These are phyloP conservation scores for Vulpes vulpes DNA, from an alignment of 2,113 vertebrate genomes.

Conservation along the genomic window DNA sequence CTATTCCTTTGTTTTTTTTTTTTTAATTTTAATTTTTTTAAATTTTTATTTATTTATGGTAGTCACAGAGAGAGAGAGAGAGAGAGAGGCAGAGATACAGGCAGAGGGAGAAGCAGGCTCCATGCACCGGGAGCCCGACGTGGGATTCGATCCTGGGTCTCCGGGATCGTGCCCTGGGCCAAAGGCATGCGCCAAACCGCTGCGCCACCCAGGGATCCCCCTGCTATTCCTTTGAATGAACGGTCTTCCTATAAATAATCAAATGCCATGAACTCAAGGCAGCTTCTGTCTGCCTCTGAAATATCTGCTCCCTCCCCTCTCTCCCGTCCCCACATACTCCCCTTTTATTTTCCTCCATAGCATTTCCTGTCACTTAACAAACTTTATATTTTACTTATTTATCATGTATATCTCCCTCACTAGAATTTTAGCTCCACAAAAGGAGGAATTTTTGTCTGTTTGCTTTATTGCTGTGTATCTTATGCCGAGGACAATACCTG, in stretches of 20 bases:
- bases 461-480: not conserved
- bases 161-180: too few species aligned
- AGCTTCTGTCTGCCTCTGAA: not conserved
- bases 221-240: not conserved
- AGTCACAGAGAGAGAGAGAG: too few species aligned
- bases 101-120: too few species aligned
- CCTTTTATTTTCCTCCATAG: not conserved
- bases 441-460: not conserved
- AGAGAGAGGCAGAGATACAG: too few species aligned
- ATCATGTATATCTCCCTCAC: not conserved
- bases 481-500: not conserved
- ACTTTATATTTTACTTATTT: not conserved
- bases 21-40: too few species aligned
- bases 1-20: not conserved
- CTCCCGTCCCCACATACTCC: not conserved
- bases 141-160: too few species aligned
- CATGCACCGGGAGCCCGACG: too few species aligned
- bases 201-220: too few species aligned
- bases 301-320: not conserved
- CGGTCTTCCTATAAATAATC: not conserved
- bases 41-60: too few species aligned
- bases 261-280: not conserved
- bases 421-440: not conserved
- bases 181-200: too few species aligned
- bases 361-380: not conserved